phyloP scores from a whole-genome alignment of 2,113 vertebrate species.

The Brachyhypopomus gauderio region DNA sequence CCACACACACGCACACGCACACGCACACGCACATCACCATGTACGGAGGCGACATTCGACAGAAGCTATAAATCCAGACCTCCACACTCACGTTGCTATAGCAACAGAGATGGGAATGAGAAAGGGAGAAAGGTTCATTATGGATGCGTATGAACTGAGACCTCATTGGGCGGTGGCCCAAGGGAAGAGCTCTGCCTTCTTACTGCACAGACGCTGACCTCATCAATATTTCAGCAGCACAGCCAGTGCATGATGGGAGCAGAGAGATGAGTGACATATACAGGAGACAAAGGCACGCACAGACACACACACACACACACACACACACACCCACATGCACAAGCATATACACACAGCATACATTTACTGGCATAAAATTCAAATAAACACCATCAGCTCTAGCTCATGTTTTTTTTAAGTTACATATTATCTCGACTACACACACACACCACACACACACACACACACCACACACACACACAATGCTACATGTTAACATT shows the following conservation, averaged over 20 bases:
- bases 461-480: not conserved
- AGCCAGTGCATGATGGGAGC: slow-evolving; percentile 60
- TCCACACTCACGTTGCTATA: slow-evolving; percentile 30
- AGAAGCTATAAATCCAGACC: slow-evolving; percentile 44
- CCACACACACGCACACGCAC: slow-evolving; percentile 31
- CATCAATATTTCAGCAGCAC: slow-evolving; percentile 75
- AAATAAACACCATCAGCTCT: too few relatives aligned
- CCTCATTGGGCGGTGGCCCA: slow-evolving; percentile 39
- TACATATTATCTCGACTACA: too few relatives aligned
- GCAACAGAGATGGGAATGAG: slow-evolving; percentile 44
- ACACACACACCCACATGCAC: slow-evolving; percentile 40
- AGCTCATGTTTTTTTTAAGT: too few relatives aligned
- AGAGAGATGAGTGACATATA: slow-evolving; percentile 48
- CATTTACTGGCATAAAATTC: too few relatives aligned
- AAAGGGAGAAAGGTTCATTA: slow-evolving; percentile 31
- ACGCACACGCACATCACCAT: slow-evolving; percentile 32
- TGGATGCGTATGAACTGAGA: slow-evolving; percentile 29
- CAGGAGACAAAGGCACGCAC: slow-evolving; percentile 20
- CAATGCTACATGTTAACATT: not conserved
- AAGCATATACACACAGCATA: not conserved
- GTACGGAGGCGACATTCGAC: slow-evolving; percentile 29
- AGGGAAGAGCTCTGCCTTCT: slow-evolving; percentile 25
- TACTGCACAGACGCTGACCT: slow-evolving; percentile 46
- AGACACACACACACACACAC: slow-evolving; percentile 17
- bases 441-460: slow-evolving; percentile 39